Evolutionary conservation across 2,797 vertebrate species (phyloP).

Genomic region (Pangasius sanitwongsei): DNA sequence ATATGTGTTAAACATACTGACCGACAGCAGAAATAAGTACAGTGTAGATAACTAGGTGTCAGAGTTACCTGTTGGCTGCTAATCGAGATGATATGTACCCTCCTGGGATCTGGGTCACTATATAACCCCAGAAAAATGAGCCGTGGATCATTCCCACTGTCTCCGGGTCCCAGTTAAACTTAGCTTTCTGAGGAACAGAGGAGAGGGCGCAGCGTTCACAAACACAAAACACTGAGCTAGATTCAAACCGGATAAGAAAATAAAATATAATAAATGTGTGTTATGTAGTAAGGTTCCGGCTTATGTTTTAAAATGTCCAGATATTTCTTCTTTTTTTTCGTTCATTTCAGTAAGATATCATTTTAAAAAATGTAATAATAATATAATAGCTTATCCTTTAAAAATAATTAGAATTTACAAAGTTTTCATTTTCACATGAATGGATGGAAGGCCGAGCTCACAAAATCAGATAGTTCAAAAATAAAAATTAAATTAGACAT

Average conservation of each 20-base stretch:
- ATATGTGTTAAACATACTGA: too few relatives aligned
- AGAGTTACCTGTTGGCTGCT: slow-evolving; percentile 93
- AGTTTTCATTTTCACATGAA: not conserved
- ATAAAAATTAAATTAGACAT: not conserved
- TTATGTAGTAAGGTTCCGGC: not conserved
- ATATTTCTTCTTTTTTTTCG: not conserved
- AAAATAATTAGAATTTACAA: not conserved
- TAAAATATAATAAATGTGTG: not conserved
- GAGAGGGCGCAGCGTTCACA: not conserved
- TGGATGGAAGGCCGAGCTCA: not conserved
- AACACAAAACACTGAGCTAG: not conserved
- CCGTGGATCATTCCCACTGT: slow-evolving; percentile 97
- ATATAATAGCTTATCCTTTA: not conserved
- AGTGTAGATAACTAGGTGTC: not conserved
- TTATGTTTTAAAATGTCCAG: not conserved
- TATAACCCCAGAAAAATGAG: slow-evolving; percentile 99
- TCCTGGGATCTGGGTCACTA: slow-evolving; percentile 96
- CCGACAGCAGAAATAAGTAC: not conserved
- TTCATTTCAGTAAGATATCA: not conserved
- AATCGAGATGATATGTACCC: slow-evolving; percentile 94
- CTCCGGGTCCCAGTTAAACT: slow-evolving; percentile 98
- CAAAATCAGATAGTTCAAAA: not conserved
- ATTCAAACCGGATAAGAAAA: not conserved
- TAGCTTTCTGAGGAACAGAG: slow-evolving; percentile 84
- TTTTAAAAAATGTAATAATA: not conserved